phyloP scores from a whole-genome alignment of 2,888 invertebrate species.

The Parthenolecanium corni region DNA sequence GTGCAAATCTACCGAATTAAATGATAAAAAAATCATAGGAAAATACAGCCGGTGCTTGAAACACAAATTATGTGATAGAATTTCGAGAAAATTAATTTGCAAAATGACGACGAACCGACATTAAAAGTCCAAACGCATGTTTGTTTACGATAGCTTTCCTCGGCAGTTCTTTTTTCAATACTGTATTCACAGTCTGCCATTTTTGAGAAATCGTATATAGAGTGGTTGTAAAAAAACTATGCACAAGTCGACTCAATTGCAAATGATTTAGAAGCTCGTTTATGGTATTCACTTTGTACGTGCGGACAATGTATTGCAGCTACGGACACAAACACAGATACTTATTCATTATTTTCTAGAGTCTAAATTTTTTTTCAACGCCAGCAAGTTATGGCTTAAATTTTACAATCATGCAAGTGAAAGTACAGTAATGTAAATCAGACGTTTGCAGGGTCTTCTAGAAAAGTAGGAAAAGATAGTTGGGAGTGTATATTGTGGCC shows the following conservation, averaged over 20 bases:
- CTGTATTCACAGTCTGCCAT: conserved; percentile 1
- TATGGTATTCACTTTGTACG: conserved; percentile 25
- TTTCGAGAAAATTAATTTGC: too few relatives aligned
- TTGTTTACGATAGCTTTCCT: conserved; percentile 10
- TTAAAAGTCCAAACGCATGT: conserved; percentile 10
- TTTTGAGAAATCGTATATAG: conserved; percentile 2
- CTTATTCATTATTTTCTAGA: too few relatives aligned
- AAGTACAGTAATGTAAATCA: too few relatives aligned
- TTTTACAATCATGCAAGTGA: too few relatives aligned
- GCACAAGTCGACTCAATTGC: conserved; percentile 33
- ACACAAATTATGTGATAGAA: too few relatives aligned
- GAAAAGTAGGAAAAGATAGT: too few relatives aligned
- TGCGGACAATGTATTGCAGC: conserved; percentile 29
- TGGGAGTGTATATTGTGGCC: too few relatives aligned
- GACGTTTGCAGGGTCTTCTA: too few relatives aligned
- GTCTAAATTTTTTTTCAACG: too few relatives aligned
- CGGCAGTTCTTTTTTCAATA: conserved; percentile 7
- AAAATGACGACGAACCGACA: not conserved
- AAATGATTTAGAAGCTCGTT: conserved; percentile 33
- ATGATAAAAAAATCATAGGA: too few relatives aligned
- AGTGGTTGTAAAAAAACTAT: conserved; percentile 10
- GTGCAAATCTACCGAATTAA: too few relatives aligned
- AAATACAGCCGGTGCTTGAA: not conserved
- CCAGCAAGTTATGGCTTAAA: too few relatives aligned
- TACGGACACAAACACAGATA: conserved; percentile 14